Evolutionary conservation across 1,140 invertebrate species (phyloP).

Genomic region (Cotesia chilonis): DNA sequence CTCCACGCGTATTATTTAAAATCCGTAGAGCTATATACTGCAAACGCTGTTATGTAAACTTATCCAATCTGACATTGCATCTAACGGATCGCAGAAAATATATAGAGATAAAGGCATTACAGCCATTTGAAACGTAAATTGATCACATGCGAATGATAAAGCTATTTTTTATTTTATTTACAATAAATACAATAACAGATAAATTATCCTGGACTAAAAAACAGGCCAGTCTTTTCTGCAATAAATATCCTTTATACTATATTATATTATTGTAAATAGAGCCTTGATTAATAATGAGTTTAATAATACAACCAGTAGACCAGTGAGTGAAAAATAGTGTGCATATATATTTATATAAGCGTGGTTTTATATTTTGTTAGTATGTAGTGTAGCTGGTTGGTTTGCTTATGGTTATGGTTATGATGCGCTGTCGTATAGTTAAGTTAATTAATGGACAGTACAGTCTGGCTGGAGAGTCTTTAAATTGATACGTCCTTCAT

Average conservation of each 20-base stretch:
- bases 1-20: too few species aligned
- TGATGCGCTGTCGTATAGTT: constrained; percentile 62
- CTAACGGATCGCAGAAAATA: not conserved
- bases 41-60: constrained; percentile 35
- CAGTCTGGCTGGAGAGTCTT: constrained; percentile 61
- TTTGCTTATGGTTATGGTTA: constrained; percentile 50
- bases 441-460: constrained; percentile 67
- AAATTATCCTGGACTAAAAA: too few species aligned
- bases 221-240: too few species aligned
- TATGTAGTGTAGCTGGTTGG: not conserved
- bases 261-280: too few species aligned
- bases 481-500: constrained; percentile 67
- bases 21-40: not conserved
- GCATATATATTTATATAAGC: constrained; percentile 10
- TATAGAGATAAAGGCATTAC: not conserved
- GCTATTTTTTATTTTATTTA: constrained; percentile 5
- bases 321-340: not conserved
- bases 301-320: too few species aligned
- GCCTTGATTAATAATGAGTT: too few species aligned
- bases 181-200: too few species aligned
- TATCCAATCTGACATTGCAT: constrained; percentile 23
- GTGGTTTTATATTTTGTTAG: constrained; percentile 19
- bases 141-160: constrained; percentile 3
- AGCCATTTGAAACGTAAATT: not conserved
- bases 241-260: too few species aligned